Percentiles rank a stretch among this genome's conserved stretches.
These are phyloP conservation scores for Calephelis virginiensis DNA, from an alignment of 1,140 invertebrate genomes.

Conservation along the genomic window DNA sequence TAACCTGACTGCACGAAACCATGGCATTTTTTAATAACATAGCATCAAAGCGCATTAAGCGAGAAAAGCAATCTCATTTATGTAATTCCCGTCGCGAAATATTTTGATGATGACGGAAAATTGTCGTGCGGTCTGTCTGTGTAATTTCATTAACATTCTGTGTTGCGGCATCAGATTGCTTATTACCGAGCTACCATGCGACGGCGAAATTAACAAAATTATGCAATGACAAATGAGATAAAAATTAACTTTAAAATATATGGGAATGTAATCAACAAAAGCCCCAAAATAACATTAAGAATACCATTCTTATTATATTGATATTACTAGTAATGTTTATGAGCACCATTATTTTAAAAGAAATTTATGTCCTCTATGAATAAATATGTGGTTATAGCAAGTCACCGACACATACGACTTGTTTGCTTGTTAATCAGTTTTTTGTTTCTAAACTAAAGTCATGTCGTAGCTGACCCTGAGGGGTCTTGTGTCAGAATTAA, in stretches of 20 bases:
- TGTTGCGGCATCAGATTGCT: slow-evolving; percentile 13
- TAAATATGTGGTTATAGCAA: background rate
- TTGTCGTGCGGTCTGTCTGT: slow-evolving; percentile 48
- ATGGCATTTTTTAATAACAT: background rate
- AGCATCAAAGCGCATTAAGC: background rate
- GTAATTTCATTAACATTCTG: slow-evolving; percentile 43
- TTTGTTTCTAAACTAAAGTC: background rate
- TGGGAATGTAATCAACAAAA: slow-evolving; percentile 8
- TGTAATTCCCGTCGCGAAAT: slow-evolving; percentile 53
- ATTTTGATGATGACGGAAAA: slow-evolving; percentile 65
- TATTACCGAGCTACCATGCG: slow-evolving; percentile 40
- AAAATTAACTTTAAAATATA: background rate
- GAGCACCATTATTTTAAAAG: background rate
- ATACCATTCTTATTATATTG: background rate
- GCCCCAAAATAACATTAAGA: slow-evolving; percentile 7
- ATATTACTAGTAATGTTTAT: background rate
- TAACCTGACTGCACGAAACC: too few species aligned
- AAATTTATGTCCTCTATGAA: background rate
- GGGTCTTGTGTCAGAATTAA: background rate
- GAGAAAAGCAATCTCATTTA: slow-evolving; percentile 38
- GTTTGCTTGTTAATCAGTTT: background rate
- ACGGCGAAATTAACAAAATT: slow-evolving; percentile 23
- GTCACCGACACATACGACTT: background rate
- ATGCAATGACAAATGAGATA: slow-evolving; percentile 16
- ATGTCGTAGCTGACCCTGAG: background rate